phyloP scores from a whole-genome alignment of 2,113 vertebrate genomes.

The Pygoscelis adeliae region DNA sequence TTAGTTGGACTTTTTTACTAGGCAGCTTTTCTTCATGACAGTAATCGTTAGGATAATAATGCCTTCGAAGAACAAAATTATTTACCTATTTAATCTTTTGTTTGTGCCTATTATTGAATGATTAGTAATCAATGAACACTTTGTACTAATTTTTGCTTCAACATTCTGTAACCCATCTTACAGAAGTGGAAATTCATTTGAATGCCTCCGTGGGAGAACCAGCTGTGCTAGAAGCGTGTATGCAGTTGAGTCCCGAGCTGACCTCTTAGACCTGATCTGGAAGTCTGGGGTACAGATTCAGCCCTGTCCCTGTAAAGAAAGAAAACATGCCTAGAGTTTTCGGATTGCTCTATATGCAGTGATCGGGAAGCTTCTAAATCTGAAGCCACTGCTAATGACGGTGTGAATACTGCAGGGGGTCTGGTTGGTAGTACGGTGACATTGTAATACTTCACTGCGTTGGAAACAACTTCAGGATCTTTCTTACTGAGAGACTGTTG shows the following conservation, averaged over 20 bases:
- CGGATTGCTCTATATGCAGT: rapidly evolving
- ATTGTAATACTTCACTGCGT: rapidly evolving
- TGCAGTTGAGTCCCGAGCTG: not conserved
- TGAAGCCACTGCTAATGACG: not conserved
- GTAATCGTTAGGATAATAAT: not conserved
- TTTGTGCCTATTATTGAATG: not conserved
- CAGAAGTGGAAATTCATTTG: not conserved
- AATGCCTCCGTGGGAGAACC: not conserved
- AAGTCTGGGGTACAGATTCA: not conserved
- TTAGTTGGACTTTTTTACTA: not conserved
- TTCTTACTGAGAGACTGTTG: not conserved
- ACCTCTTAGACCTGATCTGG: not conserved
- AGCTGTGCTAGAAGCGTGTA: not conserved
- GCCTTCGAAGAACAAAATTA: not conserved
- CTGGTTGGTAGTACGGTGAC: not conserved
- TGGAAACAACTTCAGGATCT: not conserved
- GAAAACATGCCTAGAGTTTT: rapidly evolving
- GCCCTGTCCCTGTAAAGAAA: not conserved
- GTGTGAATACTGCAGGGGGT: not conserved
- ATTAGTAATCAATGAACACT: not conserved
- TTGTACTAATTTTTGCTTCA: not conserved
- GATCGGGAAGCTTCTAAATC: not conserved
- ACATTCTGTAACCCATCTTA: not conserved
- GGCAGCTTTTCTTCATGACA: not conserved
- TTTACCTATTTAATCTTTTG: not conserved